Conservation (phyloP, 2,888 invertebrate species). For the Zele albiditarsus region DNA sequence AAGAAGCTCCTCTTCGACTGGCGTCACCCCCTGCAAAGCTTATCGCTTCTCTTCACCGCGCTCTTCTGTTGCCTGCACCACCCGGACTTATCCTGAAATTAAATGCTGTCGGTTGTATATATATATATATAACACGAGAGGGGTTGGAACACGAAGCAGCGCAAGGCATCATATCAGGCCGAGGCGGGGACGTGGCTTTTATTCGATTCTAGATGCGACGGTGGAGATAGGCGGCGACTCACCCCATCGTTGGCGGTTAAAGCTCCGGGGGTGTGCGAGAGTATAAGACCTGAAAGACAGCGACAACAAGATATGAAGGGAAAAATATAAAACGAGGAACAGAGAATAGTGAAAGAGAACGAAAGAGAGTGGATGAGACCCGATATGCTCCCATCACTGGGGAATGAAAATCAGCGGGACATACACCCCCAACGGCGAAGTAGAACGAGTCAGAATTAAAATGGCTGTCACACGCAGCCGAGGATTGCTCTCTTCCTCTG, state of each 20-base stretch:
- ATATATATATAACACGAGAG: not conserved
- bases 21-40: slow-evolving; percentile 37
- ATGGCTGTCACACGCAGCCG: slow-evolving; percentile 58
- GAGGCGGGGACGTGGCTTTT: slow-evolving; percentile 51
- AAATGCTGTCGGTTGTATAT: slow-evolving; percentile 61
- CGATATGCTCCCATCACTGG: slow-evolving; percentile 57
- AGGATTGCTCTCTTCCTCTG: slow-evolving; percentile 49
- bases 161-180: slow-evolving; percentile 10
- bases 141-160: slow-evolving; percentile 21
- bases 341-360: slow-evolving; percentile 6
- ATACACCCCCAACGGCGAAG: slow-evolving; percentile 47
- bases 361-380: slow-evolving; percentile 45
- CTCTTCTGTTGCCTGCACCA: slow-evolving; percentile 29
- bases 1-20: slow-evolving; percentile 32
- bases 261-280: slow-evolving; percentile 21
- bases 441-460: slow-evolving; percentile 53
- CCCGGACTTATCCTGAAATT: slow-evolving; percentile 61
- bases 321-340: slow-evolving; percentile 40
- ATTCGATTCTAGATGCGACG: slow-evolving; percentile 68
- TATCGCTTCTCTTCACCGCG: slow-evolving; percentile 36
- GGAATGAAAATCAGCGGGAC: slow-evolving; percentile 64
- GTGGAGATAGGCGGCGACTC: slow-evolving; percentile 59
- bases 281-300: slow-evolving; percentile 15
- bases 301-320: slow-evolving; percentile 29
- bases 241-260: slow-evolving; percentile 18